Conservation (phyloP, 2,888 invertebrate genomes). For the Chironomus riparius region DNA sequence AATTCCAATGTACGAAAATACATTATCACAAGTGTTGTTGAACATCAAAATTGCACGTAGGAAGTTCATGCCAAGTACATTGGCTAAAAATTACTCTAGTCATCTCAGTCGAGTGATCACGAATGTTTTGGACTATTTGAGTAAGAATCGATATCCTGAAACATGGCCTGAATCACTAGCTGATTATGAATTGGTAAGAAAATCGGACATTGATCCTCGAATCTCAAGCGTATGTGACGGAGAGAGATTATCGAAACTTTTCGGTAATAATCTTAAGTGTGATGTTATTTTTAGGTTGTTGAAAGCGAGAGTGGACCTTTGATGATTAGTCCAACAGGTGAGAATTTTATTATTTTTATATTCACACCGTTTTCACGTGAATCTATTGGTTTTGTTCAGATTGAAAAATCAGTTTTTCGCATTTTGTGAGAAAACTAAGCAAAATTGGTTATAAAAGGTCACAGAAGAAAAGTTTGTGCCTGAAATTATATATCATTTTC, state of each 20-base stretch:
- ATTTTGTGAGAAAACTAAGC: too few species aligned
- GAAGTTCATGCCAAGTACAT: conserved; percentile 85
- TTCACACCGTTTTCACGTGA: too few species aligned
- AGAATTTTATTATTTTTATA: neutral
- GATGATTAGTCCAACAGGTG: conserved; percentile 74
- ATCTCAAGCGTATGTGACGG: neutral
- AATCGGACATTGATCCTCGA: neutral
- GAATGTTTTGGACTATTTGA: conserved; percentile 67
- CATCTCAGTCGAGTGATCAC: conserved; percentile 78
- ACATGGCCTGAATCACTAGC: conserved; percentile 64
- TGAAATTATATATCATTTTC: too few species aligned
- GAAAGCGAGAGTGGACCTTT: conserved; percentile 84
- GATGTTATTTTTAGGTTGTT: conserved; percentile 32
- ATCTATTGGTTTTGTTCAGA: too few species aligned
- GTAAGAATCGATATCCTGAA: conserved; percentile 55
- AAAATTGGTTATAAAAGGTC: too few species aligned
- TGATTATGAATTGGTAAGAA: conserved; percentile 70
- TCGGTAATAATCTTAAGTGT: conserved; percentile 1
- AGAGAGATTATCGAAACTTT: neutral
- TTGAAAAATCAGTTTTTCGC: too few species aligned
- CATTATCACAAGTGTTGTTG: conserved; percentile 72
- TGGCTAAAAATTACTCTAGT: conserved; percentile 76
- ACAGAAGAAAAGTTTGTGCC: too few species aligned
- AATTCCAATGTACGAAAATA: conserved; percentile 75
- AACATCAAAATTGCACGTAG: conserved; percentile 77